Conservation (phyloP, 2,888 invertebrate genomes). For the Hydroisotoma schaefferi region DNA sequence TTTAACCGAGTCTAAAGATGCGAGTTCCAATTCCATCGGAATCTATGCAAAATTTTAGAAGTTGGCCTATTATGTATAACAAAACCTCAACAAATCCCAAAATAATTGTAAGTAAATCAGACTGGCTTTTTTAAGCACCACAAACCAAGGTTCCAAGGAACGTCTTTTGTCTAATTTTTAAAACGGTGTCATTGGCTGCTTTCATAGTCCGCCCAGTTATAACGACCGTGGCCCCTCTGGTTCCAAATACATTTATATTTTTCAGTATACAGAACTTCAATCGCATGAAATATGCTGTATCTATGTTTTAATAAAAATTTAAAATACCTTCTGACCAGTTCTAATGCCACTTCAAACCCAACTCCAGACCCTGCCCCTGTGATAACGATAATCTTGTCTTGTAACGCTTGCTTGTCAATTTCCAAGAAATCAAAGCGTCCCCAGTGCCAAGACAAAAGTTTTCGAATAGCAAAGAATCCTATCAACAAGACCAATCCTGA, state of each 20-base stretch:
- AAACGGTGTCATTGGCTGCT: conserved; percentile 63
- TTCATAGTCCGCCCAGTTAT: conserved; percentile 72
- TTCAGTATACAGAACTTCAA: background rate
- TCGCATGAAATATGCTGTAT: background rate
- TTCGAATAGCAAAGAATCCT: no score
- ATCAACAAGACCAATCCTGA: no score
- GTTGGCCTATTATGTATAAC: background rate
- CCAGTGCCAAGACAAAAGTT: no score
- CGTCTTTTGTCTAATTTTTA: conserved; percentile 61
- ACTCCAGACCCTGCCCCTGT: conserved; percentile 64
- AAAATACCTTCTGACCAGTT: conserved; percentile 59
- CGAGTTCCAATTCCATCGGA: conserved; percentile 42
- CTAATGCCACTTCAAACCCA: conserved; percentile 72
- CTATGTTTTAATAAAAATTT: background rate
- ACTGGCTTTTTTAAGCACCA: conserved; percentile 3
- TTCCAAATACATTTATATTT: background rate
- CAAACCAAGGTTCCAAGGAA: conserved; percentile 63
- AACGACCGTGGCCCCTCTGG: conserved; percentile 68
- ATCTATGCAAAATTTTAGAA: conserved; percentile 48
- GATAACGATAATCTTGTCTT: no score
- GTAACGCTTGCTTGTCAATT: no score
- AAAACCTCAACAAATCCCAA: no score
- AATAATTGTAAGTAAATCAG: background rate
- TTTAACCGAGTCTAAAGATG: conserved; percentile 51
- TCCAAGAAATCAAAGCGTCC: no score